These are phyloP conservation scores for Andrena minutula DNA, from an alignment of 2,888 invertebrate species.

Conservation along the genomic window DNA sequence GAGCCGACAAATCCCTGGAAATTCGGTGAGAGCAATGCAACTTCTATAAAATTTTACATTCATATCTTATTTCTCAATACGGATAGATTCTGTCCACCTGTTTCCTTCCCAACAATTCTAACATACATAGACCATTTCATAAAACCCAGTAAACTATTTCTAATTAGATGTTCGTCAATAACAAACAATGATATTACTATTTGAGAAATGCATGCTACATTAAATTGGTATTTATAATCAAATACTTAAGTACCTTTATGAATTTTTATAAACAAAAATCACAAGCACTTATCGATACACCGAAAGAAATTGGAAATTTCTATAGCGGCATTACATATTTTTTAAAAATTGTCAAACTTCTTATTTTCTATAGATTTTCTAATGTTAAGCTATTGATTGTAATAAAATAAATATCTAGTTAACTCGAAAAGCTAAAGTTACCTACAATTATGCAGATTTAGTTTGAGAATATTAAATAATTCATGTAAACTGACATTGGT, in stretches of 20 bases:
- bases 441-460: not conserved
- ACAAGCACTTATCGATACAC: not conserved
- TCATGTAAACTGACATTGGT: not conserved
- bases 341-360: not conserved
- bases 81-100: conserved; percentile 2
- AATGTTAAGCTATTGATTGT: not conserved
- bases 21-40: conserved; percentile 85
- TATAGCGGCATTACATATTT: not conserved
- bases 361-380: not conserved
- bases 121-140: not conserved
- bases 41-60: conserved; percentile 4
- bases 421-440: not conserved
- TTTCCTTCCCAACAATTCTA: not conserved
- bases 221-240: not conserved
- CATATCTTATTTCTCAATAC: not conserved
- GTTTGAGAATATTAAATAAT: not conserved
- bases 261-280: not conserved
- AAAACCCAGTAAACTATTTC: not conserved
- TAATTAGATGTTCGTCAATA: not conserved
- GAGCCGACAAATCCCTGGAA: conserved; percentile 95
- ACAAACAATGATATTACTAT: not conserved
- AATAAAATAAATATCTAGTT: not conserved
- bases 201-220: not conserved
- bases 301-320: not conserved
- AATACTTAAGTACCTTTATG: not conserved